A percentile compares a stretch with the other conserved stretches of the same genome.
phyloP scores from a whole-genome alignment of 2,888 invertebrate species.

The Frankliniella fusca region DNA sequence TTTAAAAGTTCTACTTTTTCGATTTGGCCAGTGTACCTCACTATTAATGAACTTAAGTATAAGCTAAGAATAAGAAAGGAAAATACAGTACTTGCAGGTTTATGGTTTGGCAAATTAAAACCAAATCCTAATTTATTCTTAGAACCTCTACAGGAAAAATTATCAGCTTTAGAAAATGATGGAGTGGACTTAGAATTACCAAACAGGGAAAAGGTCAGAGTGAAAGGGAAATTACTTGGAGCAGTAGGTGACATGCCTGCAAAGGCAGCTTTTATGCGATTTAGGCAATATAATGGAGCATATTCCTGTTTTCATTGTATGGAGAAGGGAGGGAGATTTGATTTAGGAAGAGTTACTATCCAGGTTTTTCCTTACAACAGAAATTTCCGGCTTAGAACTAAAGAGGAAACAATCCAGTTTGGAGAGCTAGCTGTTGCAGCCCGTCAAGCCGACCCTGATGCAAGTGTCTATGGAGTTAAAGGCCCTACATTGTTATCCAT shows the following conservation, averaged over 20 bases:
- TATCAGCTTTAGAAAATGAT: too few species aligned
- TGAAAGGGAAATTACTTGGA: conserved; percentile 29
- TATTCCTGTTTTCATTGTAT: conserved; percentile 32
- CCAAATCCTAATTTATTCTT: conserved; percentile 11
- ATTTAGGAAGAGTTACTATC: conserved; percentile 28
- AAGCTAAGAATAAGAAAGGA: conserved; percentile 33
- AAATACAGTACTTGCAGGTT: conserved; percentile 34
- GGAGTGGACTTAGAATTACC: not conserved
- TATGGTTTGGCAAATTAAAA: conserved; percentile 28
- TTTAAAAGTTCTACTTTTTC: too few species aligned
- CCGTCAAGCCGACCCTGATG: not conserved
- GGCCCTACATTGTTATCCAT: conserved; percentile 31
- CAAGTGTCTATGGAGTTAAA: conserved; percentile 32
- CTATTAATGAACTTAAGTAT: conserved; percentile 37
- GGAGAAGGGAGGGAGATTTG: conserved; percentile 22
- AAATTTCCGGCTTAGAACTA: conserved; percentile 30
- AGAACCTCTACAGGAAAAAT: not conserved
- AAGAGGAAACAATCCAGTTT: conserved; percentile 21
- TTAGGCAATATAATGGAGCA: conserved; percentile 34
- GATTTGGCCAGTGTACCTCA: conserved; percentile 38
- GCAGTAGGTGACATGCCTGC: too few species aligned
- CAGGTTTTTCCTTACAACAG: conserved; percentile 31
- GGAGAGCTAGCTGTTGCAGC: conserved; percentile 14
- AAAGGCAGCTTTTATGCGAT: too few species aligned
- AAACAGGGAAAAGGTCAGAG: not conserved